A percentile compares a stretch with the other conserved stretches of the same genome.
Conservation (phyloP, 2,888 invertebrate genomes). For the Stenotaenia linearis region DNA sequence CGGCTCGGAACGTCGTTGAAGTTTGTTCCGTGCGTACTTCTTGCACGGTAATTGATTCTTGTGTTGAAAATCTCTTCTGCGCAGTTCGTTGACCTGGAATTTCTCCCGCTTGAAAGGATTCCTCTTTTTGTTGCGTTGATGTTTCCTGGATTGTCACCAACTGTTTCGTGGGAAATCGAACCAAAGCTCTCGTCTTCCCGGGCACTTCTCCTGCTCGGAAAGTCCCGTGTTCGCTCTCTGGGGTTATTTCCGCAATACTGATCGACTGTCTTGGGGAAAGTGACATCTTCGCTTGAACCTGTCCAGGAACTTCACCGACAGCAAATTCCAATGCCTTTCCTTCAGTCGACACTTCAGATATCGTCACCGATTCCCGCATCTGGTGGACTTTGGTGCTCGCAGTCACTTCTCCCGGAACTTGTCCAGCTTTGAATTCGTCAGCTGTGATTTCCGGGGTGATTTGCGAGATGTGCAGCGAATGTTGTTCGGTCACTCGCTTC, state of each 20-base stretch:
- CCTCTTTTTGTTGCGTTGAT: constrained; percentile 35
- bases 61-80: constrained; percentile 33
- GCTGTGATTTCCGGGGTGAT: constrained; percentile 29
- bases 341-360: constrained; percentile 33
- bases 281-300: constrained; percentile 45
- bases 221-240: constrained; percentile 3
- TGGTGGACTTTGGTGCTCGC: constrained; percentile 40
- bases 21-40: constrained; percentile 33
- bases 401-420: constrained; percentile 34
- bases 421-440: background rate
- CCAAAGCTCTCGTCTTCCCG: constrained; percentile 34
- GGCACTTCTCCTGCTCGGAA: constrained; percentile 30
- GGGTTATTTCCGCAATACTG: constrained; percentile 54
- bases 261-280: constrained; percentile 54
- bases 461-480: constrained; percentile 37
- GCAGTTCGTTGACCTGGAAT: constrained; percentile 24
- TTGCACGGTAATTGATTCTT: constrained; percentile 35
- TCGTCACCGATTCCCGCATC: constrained; percentile 35
- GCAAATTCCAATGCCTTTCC: constrained; percentile 50
- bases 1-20: background rate
- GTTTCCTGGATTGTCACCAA: constrained; percentile 39
- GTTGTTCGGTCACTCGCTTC: constrained; percentile 48
- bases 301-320: constrained; percentile 38
- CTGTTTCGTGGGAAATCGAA: constrained; percentile 38
- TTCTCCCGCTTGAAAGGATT: constrained; percentile 32